Conservation (phyloP, 37 sponge, comb jelly and placozoan species). For the Beroe ovata region DNA sequence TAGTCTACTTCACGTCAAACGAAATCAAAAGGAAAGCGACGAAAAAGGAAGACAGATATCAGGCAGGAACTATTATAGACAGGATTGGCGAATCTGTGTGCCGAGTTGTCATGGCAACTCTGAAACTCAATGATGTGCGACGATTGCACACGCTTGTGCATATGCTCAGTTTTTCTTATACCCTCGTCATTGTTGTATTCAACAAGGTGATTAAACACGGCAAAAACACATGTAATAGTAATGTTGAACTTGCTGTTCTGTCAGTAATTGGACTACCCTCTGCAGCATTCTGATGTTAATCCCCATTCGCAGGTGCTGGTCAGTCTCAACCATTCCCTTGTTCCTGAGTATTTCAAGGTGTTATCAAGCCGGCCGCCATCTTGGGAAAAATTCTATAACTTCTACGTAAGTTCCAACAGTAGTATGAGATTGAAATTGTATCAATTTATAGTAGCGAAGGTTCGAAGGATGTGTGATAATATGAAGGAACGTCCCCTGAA, state of each 20-base stretch:
- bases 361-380: conserved; percentile 9
- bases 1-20: conserved; percentile 39
- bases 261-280: no score
- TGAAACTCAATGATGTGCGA: conserved; percentile 7
- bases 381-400: conserved; percentile 54
- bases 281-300: no score
- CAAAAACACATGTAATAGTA: no score
- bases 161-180: conserved; percentile 46
- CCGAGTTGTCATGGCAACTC: not conserved
- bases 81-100: conserved; percentile 4
- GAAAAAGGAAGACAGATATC: not conserved
- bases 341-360: conserved; percentile 10
- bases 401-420: conserved; percentile 14
- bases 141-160: conserved; percentile 19
- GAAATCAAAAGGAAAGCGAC: conserved; percentile 22
- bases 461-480: no score
- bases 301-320: conserved; percentile 37
- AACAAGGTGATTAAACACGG: no score
- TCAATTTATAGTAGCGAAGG: no score
- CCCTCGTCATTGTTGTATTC: conserved; percentile 13
- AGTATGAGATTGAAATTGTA: no score
- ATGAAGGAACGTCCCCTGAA: no score
- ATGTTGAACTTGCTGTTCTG: no score
- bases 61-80: conserved; percentile 4
- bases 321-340: not conserved